Conservation (phyloP, 1,140 invertebrate species). For the Brachystomella parvula region DNA sequence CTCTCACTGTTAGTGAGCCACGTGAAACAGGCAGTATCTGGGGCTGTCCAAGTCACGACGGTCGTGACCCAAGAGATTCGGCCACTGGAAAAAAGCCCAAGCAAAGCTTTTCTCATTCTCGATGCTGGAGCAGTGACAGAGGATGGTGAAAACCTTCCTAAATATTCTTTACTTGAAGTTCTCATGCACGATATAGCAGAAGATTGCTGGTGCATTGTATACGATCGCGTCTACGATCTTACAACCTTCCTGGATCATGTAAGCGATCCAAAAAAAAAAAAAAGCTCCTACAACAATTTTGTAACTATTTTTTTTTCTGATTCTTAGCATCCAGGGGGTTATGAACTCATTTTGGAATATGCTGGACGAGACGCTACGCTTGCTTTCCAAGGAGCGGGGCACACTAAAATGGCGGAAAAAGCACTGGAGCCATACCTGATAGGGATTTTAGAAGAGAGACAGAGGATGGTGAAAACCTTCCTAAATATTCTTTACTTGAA, state of each 20-base stretch:
- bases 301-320: constrained; percentile 30
- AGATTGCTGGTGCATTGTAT: constrained; percentile 53
- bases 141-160: constrained; percentile 28
- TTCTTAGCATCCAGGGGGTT: constrained; percentile 70
- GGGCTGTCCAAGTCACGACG: too few species aligned
- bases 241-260: constrained; percentile 52
- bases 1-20: too few species aligned
- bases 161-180: constrained; percentile 46
- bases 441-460: too few species aligned
- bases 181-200: constrained; percentile 47
- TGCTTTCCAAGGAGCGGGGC: constrained; percentile 71
- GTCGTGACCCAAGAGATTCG: too few species aligned
- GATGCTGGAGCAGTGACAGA: too few species aligned
- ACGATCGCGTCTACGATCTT: constrained; percentile 54
- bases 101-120: too few species aligned
- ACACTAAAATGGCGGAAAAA: constrained; percentile 55
- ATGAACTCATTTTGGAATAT: constrained; percentile 72
- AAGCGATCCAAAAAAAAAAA: constrained; percentile 23
- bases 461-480: constrained; percentile 28
- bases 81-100: background rate
- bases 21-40: too few species aligned
- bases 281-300: constrained; percentile 50
- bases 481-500: constrained; percentile 43
- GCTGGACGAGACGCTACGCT: constrained; percentile 77
- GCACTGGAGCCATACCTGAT: constrained; percentile 58